phyloP scores from a whole-genome alignment of 2,888 invertebrate genomes.

The Argyresthia albistria region DNA sequence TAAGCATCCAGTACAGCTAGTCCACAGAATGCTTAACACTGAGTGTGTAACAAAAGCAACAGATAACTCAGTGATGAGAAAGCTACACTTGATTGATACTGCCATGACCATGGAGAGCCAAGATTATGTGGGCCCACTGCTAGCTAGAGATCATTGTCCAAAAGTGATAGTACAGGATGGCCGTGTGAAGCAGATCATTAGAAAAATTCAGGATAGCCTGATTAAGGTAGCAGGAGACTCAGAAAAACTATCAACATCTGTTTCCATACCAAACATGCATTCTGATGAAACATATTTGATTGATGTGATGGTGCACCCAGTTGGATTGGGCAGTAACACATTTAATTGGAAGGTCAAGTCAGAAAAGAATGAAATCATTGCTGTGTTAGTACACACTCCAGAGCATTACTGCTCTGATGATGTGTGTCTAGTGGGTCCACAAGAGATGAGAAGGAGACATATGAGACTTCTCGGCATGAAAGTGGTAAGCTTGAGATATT shows the following conservation, averaged over 20 bases:
- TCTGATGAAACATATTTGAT: slow-evolving; percentile 72
- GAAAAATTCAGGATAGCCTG: slow-evolving; percentile 53
- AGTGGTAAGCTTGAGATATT: slow-evolving; percentile 73
- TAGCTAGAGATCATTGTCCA: slow-evolving; percentile 66
- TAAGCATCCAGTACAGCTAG: slow-evolving; percentile 74
- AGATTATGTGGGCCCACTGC: slow-evolving; percentile 69
- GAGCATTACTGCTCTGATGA: slow-evolving; percentile 76
- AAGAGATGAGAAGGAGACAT: slow-evolving; percentile 75
- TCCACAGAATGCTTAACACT: slow-evolving; percentile 71
- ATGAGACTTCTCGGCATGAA: slow-evolving; percentile 75
- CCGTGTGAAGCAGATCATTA: slow-evolving; percentile 61
- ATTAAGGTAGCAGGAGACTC: slow-evolving; percentile 49
- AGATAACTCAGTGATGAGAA: slow-evolving; percentile 47
- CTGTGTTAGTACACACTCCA: slow-evolving; percentile 75
- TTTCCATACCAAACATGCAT: slow-evolving; percentile 68
- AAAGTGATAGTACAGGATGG: slow-evolving; percentile 67
- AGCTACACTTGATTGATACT: slow-evolving; percentile 75
- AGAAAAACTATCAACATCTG: slow-evolving; percentile 57
- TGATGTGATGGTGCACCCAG: slow-evolving; percentile 73
- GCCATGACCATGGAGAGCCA: slow-evolving; percentile 75
- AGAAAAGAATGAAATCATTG: slow-evolving; percentile 58
- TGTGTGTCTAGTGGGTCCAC: slow-evolving; percentile 72
- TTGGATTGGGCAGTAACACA: slow-evolving; percentile 38
- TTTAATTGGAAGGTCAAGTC: slow-evolving; percentile 56
- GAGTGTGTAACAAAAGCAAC: slow-evolving; percentile 73